Conservation (phyloP, 2,113 vertebrate species). For the Setophaga kirtlandii region DNA sequence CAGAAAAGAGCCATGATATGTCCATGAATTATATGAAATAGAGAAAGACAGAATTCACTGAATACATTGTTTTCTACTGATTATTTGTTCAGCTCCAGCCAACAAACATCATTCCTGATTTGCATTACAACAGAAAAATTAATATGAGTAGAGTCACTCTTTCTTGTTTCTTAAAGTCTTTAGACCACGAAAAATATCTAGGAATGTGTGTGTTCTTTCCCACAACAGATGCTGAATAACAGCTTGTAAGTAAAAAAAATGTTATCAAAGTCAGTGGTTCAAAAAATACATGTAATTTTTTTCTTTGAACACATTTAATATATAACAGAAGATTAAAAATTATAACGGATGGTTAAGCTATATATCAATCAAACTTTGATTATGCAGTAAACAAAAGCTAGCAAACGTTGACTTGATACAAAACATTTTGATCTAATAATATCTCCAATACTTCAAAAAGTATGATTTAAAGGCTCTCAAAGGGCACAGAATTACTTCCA, state of each 20-base stretch:
- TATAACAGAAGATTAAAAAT: slow-evolving; percentile 44
- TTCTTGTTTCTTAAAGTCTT: slow-evolving; percentile 45
- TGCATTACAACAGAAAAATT: slow-evolving; percentile 48
- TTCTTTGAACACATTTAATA: slow-evolving; percentile 46
- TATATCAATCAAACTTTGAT: slow-evolving; percentile 52
- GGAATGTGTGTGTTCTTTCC: slow-evolving; percentile 57
- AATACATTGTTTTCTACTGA: slow-evolving; percentile 37
- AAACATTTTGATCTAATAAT: slow-evolving; percentile 43
- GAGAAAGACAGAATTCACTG: background rate
- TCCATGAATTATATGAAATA: background rate
- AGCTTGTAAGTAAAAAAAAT: slow-evolving; percentile 65
- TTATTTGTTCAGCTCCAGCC: slow-evolving; percentile 45
- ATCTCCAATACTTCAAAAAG: background rate
- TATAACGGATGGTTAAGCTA: slow-evolving; percentile 8
- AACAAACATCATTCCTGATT: slow-evolving; percentile 55
- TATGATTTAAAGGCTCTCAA: background rate
- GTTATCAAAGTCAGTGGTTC: slow-evolving; percentile 67
- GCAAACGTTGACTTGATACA: background rate
- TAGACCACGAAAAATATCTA: slow-evolving; percentile 52
- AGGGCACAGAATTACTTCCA: background rate
- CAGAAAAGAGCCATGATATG: background rate
- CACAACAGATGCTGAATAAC: slow-evolving; percentile 71
- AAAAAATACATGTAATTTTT: slow-evolving; percentile 29
- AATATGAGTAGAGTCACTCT: slow-evolving; percentile 28
- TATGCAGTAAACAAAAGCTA: slow-evolving; percentile 19